Conservation (phyloP, 2,113 vertebrate species). For the Naja naja region DNA sequence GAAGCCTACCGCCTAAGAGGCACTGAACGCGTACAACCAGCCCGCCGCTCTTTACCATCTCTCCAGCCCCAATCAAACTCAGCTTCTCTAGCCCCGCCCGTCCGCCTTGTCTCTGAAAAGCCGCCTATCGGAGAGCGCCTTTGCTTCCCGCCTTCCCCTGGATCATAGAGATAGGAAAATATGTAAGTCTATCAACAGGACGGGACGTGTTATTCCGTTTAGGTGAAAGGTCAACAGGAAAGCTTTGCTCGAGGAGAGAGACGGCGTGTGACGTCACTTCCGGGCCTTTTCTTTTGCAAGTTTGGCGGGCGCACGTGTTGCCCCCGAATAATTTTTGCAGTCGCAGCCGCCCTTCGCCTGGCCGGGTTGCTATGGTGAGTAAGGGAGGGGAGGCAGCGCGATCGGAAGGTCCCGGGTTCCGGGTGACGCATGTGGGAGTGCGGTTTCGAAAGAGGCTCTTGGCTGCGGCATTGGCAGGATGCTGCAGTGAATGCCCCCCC, state of each 20-base stretch:
- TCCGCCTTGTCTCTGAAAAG: not conserved
- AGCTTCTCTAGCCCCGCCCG: not conserved
- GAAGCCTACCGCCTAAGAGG: not conserved
- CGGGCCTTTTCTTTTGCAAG: not conserved
- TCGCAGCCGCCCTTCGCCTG: not conserved
- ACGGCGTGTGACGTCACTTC: not conserved
- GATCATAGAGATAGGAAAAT: not conserved
- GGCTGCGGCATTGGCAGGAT: not conserved
- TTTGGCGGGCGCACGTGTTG: conserved; percentile 23
- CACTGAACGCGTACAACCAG: not conserved
- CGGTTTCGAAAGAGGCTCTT: not conserved
- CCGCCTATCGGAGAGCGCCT: not conserved
- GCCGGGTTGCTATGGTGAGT: conserved; percentile 49
- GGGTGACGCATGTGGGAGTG: not conserved
- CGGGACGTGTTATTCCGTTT: too few relatives aligned
- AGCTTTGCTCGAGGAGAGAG: conserved; percentile 17
- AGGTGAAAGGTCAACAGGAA: conserved; percentile 26
- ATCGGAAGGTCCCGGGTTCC: not conserved
- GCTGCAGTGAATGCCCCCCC: not conserved
- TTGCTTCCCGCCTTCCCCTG: accelerated
- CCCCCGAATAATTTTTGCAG: conserved; percentile 2
- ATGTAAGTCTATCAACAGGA: not conserved
- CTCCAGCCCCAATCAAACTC: not conserved
- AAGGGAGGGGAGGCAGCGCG: not conserved
- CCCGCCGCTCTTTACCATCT: not conserved